Evolutionary conservation across 2,113 vertebrate species (phyloP), one percentile per base, ranked within the genome.

Genomic region (Erythrolamprus reginae): DNA sequence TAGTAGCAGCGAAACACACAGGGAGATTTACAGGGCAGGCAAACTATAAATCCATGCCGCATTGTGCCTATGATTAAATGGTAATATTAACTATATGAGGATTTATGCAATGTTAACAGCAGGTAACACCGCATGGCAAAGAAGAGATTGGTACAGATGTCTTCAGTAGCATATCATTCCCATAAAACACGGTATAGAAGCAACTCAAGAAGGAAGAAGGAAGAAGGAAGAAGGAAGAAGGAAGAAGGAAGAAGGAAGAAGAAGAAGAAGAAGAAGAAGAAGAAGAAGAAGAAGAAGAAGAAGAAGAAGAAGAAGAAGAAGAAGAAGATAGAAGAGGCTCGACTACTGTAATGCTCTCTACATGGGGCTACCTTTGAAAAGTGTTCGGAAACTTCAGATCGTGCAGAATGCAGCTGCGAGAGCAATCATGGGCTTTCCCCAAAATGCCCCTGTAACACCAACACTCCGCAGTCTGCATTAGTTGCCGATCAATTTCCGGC

Each of bases 31-130:
- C 26, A 93, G 56, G 77, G 70, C 1, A 53, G 88, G 0, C 45
- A 90, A 19, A 48, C 89, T 82, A 90, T 92, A 90, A 94, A 91
- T 83, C 86, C 86, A 88, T 7, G 13, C 42, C 89, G 12, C 42
- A 90, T 89, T 88, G 65, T 89, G 86, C 92, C 28, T 88, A 53
- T 28, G 86, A 91, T 61, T 87, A 92, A 92, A 70, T 85, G 38
- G 70, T 86, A 65, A 89, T 47, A 3, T 90, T 89, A 91, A 85
- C 55, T 89, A 24, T 3, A 1, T 84, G 89, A 33, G 8, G 5
- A 87, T 90, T 3, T 82, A 86, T 86, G 19, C 51, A 28, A 70
- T 89, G 65, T 82, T 93, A 88, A 56, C 38, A 84, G 87, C 17
- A 92, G 33, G 19, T 53, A 90, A 50, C 10, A 83, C 12, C 89